These are phyloP conservation scores for Pantherophis vulpinus DNA, from an alignment of 2,797 vertebrate species.

Conservation along the genomic window DNA sequence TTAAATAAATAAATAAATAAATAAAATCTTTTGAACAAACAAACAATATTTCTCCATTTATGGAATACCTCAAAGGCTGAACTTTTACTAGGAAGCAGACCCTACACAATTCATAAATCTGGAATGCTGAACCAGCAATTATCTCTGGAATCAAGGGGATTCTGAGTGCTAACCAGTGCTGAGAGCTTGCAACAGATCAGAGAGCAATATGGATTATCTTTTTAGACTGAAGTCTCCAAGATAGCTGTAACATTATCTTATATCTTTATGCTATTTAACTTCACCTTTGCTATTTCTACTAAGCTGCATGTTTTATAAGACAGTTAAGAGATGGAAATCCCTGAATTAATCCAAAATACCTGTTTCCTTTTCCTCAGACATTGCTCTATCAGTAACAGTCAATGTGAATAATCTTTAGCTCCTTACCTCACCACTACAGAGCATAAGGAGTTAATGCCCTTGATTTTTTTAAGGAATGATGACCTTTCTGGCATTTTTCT, in stretches of 20 bases:
- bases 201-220: neutral
- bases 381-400: neutral
- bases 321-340: conserved; percentile 38
- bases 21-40: neutral
- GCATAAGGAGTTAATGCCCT: conserved; percentile 29
- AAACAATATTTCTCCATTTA: neutral
- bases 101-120: neutral
- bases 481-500: neutral
- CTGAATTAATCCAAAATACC: conserved; percentile 43
- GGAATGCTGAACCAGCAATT: conserved; percentile 16
- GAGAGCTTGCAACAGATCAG: conserved; percentile 7
- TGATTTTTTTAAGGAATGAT: conserved; percentile 6
- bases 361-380: neutral
- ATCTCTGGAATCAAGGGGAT: neutral
- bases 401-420: neutral
- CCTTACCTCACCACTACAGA: conserved; percentile 13
- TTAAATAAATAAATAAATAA: neutral
- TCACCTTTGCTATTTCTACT: conserved; percentile 32
- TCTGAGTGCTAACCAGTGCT: neutral
- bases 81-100: neutral
- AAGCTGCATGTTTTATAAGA: conserved; percentile 5
- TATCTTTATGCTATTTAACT: neutral
- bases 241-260: neutral
- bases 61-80: neutral
- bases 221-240: neutral